Evolutionary conservation across 2,888 invertebrate species (phyloP), one percentile per base, ranked within the genome.

Genomic region (Sarcophaga carnaria): DNA sequence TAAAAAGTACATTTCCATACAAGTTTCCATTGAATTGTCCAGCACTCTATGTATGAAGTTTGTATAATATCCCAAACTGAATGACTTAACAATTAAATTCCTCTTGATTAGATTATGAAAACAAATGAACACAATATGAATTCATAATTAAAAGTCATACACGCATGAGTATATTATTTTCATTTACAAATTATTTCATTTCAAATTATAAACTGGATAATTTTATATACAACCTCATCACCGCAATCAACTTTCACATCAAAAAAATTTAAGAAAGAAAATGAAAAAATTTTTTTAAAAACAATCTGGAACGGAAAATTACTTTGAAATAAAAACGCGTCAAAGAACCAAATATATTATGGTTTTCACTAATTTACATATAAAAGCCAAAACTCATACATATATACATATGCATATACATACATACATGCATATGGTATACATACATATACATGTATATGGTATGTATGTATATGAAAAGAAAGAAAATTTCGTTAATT

Each of bases 61-160:
- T 4, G 5, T 22, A 22, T 22, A 54, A 17, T 54, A 37, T 37
- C 6, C 37, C 1, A 12, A 54, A 54, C 54, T 17, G 4, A 54
- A 54, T 54, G 54, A 54, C 17, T 54, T 14, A 54, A 54, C 54
- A 54, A 54, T 54, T 54, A 54, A 1, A 8, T 11, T 25, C 3
- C 5, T 47, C 47, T 20, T n/a, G 47, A 5, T 54, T 66, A 47
- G 17, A 69, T 45, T 25, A 14, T 20, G 47, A 66, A 49, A 78
- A 71, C 69, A 80, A 82, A 17, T 77, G 45, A 86, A 66, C 80
- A 80, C 77, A 77, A 83, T 70, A 78, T 37, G 74, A 80, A 80
- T 80, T 49, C 83, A 80, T 83, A 86, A 86, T 80, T 74, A 59
- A 69, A 77, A 80, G 77, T 63, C 59, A 60, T 62, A 70, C 69